Evolutionary conservation across 2,113 vertebrate species (phyloP), one percentile per base, ranked within the genome.

Genomic region (Puffinus mauretanicus): DNA sequence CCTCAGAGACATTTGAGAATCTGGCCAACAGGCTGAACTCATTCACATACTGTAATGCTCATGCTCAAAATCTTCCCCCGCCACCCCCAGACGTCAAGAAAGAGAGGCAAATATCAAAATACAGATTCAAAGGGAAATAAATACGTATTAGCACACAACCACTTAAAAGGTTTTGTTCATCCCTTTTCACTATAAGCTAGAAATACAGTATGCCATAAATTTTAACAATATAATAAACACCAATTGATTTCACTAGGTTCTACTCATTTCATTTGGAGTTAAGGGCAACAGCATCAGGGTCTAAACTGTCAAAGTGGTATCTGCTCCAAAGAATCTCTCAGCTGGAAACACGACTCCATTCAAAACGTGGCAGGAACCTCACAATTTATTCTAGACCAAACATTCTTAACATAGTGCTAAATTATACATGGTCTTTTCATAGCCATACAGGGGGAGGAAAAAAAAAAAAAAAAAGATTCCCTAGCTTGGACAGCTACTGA

Each of bases 391-490:
- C 38, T 47, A 36, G 4, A 25, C 22, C 5, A 25, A 66, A 90
- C 1, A 3, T 72, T 55, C 52, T 34, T 15, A 4, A 64, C 36
- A 51, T 29, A 38, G 10, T 52, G 62, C 21, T 51, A 70, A 51
- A 58, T 44, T 38, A 22, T 10, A 38, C 12, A 30, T 18, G 3
- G 46, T 10, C 15, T 82, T 65, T 86, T 61, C 27, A 34, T 4
- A 71, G 25, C 14, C 38, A 42, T 29, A 58, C 0, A n/a, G 4
- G 3, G 7, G 8, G 2, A 2, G 13, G 17, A 4, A 9, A 18
- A 21, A 42, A 16, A 22, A 42, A 16, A 22, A 10, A 14, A 17
- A 13, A 42, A 55, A 58, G 1, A 22, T 36, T 58, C 19, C 12
- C 29, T 58, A 21, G 8, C 10, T 82, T 52, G 57, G 21, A 44